phyloP scores from a whole-genome alignment of 2,113 vertebrate genomes.

The Trogon melanurus region DNA sequence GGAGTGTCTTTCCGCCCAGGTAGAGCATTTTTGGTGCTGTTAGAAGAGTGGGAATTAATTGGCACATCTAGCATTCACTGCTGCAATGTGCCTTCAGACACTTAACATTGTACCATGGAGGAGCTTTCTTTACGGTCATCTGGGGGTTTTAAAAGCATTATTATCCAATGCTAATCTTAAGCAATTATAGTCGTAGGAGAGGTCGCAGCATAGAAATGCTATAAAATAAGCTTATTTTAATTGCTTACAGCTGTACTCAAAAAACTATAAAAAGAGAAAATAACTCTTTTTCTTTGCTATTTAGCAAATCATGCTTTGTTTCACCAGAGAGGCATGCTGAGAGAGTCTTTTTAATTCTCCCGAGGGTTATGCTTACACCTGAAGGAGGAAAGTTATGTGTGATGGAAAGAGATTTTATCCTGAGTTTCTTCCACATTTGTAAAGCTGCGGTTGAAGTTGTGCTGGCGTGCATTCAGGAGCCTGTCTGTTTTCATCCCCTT shows the following conservation, averaged over 20 bases:
- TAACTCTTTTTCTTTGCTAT: background rate
- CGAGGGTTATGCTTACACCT: background rate
- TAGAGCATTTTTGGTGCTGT: background rate
- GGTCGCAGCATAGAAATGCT: background rate
- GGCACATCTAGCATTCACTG: accelerated
- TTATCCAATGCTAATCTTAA: constrained; percentile 11
- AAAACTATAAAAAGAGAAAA: background rate
- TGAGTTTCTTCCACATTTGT: background rate
- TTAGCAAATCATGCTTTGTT: background rate
- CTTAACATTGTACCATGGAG: accelerated
- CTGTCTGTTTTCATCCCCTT: constrained; percentile 41
- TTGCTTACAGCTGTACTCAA: background rate
- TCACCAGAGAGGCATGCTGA: background rate
- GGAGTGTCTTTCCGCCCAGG: background rate
- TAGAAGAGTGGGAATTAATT: background rate
- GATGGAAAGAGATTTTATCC: constrained; percentile 9
- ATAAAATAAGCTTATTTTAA: constrained; percentile 27
- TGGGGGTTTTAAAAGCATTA: background rate
- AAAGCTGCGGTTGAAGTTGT: background rate
- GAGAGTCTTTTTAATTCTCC: background rate
- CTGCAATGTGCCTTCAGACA: background rate
- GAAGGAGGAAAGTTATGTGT: background rate
- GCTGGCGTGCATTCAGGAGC: background rate
- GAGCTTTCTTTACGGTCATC: background rate
- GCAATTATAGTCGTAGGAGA: background rate